phyloP scores from a whole-genome alignment of 2,888 invertebrate species.

The Calliopum simillimum region DNA sequence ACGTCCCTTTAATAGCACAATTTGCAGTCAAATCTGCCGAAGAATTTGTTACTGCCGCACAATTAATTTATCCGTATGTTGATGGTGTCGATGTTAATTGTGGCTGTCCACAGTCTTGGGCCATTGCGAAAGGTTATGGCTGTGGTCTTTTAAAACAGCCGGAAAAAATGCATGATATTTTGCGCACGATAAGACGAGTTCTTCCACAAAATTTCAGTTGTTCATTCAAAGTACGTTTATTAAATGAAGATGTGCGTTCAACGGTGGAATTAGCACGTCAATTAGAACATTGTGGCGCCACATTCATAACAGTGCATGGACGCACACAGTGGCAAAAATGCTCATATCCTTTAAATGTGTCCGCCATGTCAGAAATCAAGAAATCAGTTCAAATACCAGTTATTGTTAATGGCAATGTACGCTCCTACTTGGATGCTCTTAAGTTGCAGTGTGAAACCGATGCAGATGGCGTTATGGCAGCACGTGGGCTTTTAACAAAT shows the following conservation, averaged over 20 bases:
- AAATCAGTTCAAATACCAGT: constrained; percentile 79
- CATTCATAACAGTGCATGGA: constrained; percentile 92
- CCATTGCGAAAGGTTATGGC: constrained; percentile 90
- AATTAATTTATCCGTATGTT: constrained; percentile 84
- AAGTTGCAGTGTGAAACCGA: constrained; percentile 75
- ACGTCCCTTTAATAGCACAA: constrained; percentile 90
- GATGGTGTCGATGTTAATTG: constrained; percentile 97
- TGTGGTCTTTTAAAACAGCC: constrained; percentile 86
- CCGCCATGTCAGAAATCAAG: constrained; percentile 78
- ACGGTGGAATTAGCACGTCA: constrained; percentile 85
- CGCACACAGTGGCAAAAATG: constrained; percentile 84
- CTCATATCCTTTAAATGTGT: constrained; percentile 78
- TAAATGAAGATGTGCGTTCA: constrained; percentile 65
- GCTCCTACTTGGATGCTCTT: constrained; percentile 78
- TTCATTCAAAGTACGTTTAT: constrained; percentile 91
- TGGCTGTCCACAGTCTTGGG: constrained; percentile 98
- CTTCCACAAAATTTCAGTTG: constrained; percentile 81
- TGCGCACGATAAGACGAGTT: constrained; percentile 79
- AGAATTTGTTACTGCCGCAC: constrained; percentile 88
- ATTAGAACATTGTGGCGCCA: constrained; percentile 86
- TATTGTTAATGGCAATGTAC: constrained; percentile 93
- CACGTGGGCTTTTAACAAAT: constrained; percentile 89
- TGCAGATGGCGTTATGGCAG: constrained; percentile 91
- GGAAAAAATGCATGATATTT: constrained; percentile 83
- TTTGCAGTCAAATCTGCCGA: constrained; percentile 89